Evolutionary conservation across 2,888 invertebrate species (phyloP).

Genomic region (Cerastis rubricosa): DNA sequence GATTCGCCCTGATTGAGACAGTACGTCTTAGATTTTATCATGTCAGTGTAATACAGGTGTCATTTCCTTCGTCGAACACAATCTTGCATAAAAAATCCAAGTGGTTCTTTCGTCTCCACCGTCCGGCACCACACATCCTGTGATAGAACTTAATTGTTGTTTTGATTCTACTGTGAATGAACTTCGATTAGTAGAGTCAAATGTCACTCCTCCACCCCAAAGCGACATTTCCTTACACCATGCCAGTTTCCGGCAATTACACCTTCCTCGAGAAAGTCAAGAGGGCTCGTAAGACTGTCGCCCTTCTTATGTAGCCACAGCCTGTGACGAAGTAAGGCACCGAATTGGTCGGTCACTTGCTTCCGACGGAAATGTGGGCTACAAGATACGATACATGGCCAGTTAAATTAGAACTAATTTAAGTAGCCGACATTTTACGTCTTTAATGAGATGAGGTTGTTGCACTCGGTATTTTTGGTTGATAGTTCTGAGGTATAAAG

Average conservation of each 20-base stretch:
- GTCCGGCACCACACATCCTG: constrained; percentile 84
- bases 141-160: constrained; percentile 82
- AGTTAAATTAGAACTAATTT: constrained; percentile 73
- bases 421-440: constrained; percentile 64
- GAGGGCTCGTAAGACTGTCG: constrained; percentile 81
- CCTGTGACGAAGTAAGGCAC: constrained; percentile 86
- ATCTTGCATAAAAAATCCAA: constrained; percentile 72
- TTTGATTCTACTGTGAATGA: constrained; percentile 85
- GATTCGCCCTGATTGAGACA: not conserved
- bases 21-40: constrained; percentile 7
- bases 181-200: constrained; percentile 88
- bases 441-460: constrained; percentile 64
- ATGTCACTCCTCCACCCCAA: constrained; percentile 88
- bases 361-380: constrained; percentile 89
- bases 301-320: constrained; percentile 81
- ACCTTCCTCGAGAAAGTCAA: constrained; percentile 83
- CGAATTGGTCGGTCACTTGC: constrained; percentile 79
- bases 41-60: constrained; percentile 12
- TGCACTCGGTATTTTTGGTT: constrained; percentile 56
- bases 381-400: constrained; percentile 73
- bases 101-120: constrained; percentile 59
- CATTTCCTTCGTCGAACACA: constrained; percentile 31
- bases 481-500: constrained; percentile 30
- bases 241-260: constrained; percentile 88
- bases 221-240: constrained; percentile 83